Evolutionary conservation across 2,888 invertebrate species (phyloP), one percentile per base, ranked within the genome.

Genomic region (Eristalis arbustorum): DNA sequence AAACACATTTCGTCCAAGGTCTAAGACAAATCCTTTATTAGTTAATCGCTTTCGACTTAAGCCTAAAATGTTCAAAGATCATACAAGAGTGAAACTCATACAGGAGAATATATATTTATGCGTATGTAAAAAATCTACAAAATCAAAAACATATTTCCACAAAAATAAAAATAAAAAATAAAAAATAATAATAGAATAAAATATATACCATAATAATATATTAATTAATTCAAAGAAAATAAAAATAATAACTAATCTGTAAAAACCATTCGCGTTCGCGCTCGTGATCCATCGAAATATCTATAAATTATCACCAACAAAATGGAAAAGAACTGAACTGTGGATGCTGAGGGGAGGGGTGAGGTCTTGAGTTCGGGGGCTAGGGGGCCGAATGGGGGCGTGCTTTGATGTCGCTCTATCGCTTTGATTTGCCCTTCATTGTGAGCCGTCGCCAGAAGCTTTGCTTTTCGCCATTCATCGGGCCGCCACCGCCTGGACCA

Each of bases 361-460:
- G 73, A 73, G 76, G 69, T 77, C 66, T 81, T 77, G 77, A 64
- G 77, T 66, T 56, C 49, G 49, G 18, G 49, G 18, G n/a, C 18
- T n/a, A n/a, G n/a, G n/a, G 76, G 76, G 18, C 42, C 18, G 13
- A 11, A 31, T 31, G 31, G 10, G 13, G 59, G 11, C 25, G 68
- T 37, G 18, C n/a, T n/a, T 49, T 49, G 1, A 49, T 49, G 49
- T 49, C 74, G 25, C 6, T 83, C 94, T 95, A 95, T 94, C 95
- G 95, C 92, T 95, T 95, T 89, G 94, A 95, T 91, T 95, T 95
- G 89, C 94, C 95, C 91, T 95, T 95, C 94, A 95, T 95, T 88
- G 95, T 95, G 89, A 95, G 94, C 91, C 95, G 94, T 91, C 95
- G 94, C 95, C 95, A 95, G 93, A 95, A 95, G 91, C 94, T 94